Evolutionary conservation across 2,888 invertebrate species (phyloP), one percentile per base, ranked within the genome.

Genomic region (Lottia scabra): DNA sequence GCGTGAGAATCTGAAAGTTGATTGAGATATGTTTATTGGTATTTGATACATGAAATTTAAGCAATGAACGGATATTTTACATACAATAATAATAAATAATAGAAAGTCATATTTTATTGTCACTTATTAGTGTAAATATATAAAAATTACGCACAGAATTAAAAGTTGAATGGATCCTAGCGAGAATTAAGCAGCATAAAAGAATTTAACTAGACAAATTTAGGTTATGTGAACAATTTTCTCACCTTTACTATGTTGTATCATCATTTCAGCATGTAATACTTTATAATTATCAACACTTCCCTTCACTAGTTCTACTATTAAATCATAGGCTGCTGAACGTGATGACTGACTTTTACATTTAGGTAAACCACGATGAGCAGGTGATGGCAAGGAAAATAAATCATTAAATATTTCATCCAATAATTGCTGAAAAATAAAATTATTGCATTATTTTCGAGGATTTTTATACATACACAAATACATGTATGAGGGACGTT

Each of bases 291-390:
- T 98, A 72, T 94, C 94, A 0, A 95, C 94, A 12, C 95, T 94
- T 26, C 94, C 94, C 83, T 95, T 94, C 0, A 95, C 95, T 78
- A 98, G 89, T 89, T 97, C 97, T 8, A 97, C 95, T 3, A 98
- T 90, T 1, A 98, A 91, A 89, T 97, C 97, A 87, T 96, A 98
- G 0, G 97, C 96, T 1, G 96, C 95, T 0, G 96, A 95, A 67
- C 98, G 92, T 0, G 97, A 95, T 46, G 95, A 93, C 72, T 87
- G 94, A 12, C 96, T 95, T 89, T 98, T 98, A 90, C 97, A 98
- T 89, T 97, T 97, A 0, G 98, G 97, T 63, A 96, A 92, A 84
- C 95, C 94, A 12, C 87, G 93, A 81, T 94, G 93, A 65, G 93
- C 93, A 0, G 96, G 95, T 83, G 94, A 95, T 0, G 97, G 96